These are phyloP conservation scores for Takifugu rubripes DNA, from an alignment of 2,797 vertebrate species.

Conservation along the genomic window DNA sequence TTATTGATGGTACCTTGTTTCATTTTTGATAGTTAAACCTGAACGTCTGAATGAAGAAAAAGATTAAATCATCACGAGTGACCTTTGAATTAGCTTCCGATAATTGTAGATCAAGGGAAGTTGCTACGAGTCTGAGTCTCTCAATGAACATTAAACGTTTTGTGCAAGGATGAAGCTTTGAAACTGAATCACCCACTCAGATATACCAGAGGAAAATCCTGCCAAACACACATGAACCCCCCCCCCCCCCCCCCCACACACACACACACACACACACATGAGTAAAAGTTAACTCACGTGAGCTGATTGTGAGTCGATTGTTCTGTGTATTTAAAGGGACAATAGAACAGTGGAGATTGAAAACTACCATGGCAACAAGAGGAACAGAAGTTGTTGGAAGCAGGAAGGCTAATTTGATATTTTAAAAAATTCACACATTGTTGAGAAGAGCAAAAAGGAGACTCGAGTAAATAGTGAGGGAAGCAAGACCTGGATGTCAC, in stretches of 20 bases:
- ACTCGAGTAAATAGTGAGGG: too few species aligned
- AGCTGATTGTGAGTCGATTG: constrained; percentile 4
- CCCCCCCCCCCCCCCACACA: background rate
- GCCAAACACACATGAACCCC: constrained; percentile 28
- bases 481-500: too few species aligned
- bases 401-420: background rate
- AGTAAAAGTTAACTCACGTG: background rate
- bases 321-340: constrained; percentile 23
- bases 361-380: constrained; percentile 45
- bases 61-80: constrained; percentile 1
- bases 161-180: constrained; percentile 21
- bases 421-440: too few species aligned
- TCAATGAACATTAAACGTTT: constrained; percentile 31
- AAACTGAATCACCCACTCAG: constrained; percentile 46
- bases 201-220: constrained; percentile 25
- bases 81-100: constrained; percentile 15
- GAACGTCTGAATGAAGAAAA: background rate
- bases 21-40: too few species aligned
- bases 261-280: too few species aligned
- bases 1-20: too few species aligned
- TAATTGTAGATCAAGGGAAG: constrained; percentile 10
- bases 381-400: constrained; percentile 7
- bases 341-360: constrained; percentile 14
- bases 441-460: too few species aligned
- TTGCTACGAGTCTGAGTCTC: constrained; percentile 13